A percentile compares a stretch with the other conserved stretches of the same genome.
Evolutionary conservation across 2,888 invertebrate genomes (phyloP).

Genomic region (Nesidiocoris tenuis): DNA sequence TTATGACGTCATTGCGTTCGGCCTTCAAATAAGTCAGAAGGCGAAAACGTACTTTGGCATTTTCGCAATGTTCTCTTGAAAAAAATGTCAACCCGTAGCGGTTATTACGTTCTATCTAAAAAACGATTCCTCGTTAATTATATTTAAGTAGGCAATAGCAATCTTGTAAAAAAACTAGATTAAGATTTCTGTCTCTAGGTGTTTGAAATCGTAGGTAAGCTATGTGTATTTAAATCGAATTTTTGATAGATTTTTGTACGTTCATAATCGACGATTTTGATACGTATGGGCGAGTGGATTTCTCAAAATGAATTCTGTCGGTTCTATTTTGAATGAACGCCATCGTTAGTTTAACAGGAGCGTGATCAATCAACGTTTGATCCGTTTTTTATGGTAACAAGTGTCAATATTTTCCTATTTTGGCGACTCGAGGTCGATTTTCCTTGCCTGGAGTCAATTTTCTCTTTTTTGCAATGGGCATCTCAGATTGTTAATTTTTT

Average conservation of each 20-base stretch:
- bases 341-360: conserved; percentile 7
- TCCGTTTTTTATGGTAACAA: not conserved
- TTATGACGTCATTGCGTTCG: no score
- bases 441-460: no score
- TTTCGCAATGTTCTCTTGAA: no score
- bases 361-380: conserved; percentile 14
- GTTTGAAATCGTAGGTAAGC: not conserved
- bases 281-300: conserved; percentile 1
- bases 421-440: no score
- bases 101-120: not conserved
- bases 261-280: conserved; percentile 2
- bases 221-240: not conserved
- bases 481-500: no score
- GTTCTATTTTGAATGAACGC: not conserved
- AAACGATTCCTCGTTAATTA: conserved; percentile 10
- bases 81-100: conserved; percentile 12
- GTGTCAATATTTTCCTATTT: not conserved
- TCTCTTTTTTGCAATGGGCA: no score
- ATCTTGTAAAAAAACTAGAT: not conserved
- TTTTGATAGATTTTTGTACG: conserved; percentile 33
- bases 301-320: not conserved
- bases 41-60: no score
- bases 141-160: conserved; percentile 4
- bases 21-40: no score
- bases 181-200: conserved; percentile 2